Conservation (phyloP, 1,140 invertebrate species). For the Microplitis demolitor region DNA sequence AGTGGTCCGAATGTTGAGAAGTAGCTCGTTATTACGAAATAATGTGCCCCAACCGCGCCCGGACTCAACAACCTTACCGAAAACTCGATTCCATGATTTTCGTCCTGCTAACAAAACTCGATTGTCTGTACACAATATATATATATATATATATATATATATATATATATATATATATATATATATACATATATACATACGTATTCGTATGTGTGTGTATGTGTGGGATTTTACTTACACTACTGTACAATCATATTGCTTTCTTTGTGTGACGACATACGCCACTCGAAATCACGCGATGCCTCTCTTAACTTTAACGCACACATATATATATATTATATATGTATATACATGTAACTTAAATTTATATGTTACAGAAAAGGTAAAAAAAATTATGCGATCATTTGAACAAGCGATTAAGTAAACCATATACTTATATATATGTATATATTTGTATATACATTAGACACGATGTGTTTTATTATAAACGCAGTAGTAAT, state of each 20-base stretch:
- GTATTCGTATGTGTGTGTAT: too few relatives aligned
- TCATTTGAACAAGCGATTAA: too few relatives aligned
- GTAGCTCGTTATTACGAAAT: conserved; percentile 22
- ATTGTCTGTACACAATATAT: neutral
- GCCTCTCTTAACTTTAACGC: neutral
- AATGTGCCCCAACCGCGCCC: conserved; percentile 12
- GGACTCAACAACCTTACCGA: neutral
- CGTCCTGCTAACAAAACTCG: neutral
- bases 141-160: too few relatives aligned
- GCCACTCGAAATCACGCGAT: conserved; percentile 2
- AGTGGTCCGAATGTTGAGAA: conserved; percentile 13
- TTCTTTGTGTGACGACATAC: neutral
- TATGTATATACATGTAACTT: neutral
- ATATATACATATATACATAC: too few relatives aligned
- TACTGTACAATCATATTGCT: neutral
- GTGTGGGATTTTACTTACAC: neutral
- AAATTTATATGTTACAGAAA: neutral
- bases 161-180: too few relatives aligned
- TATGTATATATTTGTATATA: neutral
- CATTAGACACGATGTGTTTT: neutral
- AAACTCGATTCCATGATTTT: conserved; percentile 13
- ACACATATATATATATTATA: too few relatives aligned
- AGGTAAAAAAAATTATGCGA: too few relatives aligned
- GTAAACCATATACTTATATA: too few relatives aligned
- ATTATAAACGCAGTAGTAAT: neutral